Evolutionary conservation across 2,113 vertebrate genomes (phyloP).

Genomic region (Hypanus sabinus): DNA sequence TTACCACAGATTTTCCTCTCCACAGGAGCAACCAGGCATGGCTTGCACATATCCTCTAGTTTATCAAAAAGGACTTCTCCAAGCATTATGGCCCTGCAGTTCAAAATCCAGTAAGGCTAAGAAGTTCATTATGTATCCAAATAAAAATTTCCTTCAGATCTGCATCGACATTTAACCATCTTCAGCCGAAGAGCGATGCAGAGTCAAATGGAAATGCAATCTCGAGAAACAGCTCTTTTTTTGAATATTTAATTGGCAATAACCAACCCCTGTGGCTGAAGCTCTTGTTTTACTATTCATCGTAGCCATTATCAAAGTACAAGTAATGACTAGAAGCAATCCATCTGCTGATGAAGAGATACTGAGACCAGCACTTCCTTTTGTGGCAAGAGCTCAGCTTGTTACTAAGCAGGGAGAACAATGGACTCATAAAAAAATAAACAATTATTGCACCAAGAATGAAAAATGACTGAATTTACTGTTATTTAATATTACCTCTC

Average conservation of each 20-base stretch:
- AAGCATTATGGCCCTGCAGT: not conserved
- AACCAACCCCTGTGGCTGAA: constrained; percentile 3
- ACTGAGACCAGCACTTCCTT: not conserved
- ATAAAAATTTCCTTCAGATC: not conserved
- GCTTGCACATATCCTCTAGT: not conserved
- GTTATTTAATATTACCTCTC: constrained; percentile 5
- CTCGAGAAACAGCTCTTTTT: not conserved
- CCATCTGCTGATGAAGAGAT: constrained; percentile 10
- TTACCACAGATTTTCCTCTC: not conserved
- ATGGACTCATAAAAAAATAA: not conserved
- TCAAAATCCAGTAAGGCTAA: not conserved
- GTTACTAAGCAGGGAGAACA: not conserved
- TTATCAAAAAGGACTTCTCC: not conserved
- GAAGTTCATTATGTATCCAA: not conserved
- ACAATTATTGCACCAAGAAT: not conserved
- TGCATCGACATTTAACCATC: not conserved
- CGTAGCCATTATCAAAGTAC: constrained; percentile 1
- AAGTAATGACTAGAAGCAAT: constrained; percentile 30
- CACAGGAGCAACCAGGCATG: too few relatives aligned
- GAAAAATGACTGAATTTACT: not conserved
- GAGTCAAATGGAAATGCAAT: not conserved
- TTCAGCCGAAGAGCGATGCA: not conserved
- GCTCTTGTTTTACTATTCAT: constrained; percentile 1
- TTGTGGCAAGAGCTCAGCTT: not conserved
- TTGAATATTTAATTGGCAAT: constrained; percentile 9